Percentiles rank a stretch among this genome's conserved stretches.
phyloP scores from a whole-genome alignment of 2,888 invertebrate species.

The Tetragnatha montana region DNA sequence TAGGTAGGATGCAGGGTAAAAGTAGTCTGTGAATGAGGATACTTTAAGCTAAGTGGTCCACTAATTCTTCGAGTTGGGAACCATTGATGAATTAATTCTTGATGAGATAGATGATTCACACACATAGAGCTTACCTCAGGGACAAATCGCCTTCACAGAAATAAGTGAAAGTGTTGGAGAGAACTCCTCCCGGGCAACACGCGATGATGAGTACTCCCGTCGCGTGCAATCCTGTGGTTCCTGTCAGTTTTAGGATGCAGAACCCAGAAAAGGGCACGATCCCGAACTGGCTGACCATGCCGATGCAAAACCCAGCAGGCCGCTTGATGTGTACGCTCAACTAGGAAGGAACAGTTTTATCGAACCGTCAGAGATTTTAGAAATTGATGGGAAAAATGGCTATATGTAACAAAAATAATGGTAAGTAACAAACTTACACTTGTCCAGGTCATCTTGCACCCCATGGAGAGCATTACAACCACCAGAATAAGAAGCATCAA shows the following conservation, averaged over 20 bases:
- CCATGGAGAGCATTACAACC: constrained; percentile 40
- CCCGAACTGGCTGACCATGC: constrained; percentile 74
- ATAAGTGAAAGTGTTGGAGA: constrained; percentile 75
- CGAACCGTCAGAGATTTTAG: background rate
- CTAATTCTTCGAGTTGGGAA: no score
- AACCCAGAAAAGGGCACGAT: constrained; percentile 74
- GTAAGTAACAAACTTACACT: constrained; percentile 13
- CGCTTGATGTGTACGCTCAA: constrained; percentile 73
- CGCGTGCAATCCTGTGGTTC: constrained; percentile 73
- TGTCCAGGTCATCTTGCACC: constrained; percentile 42
- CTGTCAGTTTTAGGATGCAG: constrained; percentile 73
- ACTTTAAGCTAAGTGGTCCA: no score
- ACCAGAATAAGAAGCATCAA: constrained; percentile 23
- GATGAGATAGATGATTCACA: no score
- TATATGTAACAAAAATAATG: background rate
- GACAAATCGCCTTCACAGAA: constrained; percentile 75
- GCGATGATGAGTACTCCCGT: constrained; percentile 75
- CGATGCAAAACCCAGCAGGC: constrained; percentile 74
- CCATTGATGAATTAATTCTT: no score
- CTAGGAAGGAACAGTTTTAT: constrained; percentile 32
- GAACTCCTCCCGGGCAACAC: constrained; percentile 75
- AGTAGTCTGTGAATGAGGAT: no score
- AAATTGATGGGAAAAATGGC: no score
- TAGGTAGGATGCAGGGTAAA: no score
- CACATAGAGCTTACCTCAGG: constrained; percentile 73